Evolutionary conservation across 2,113 vertebrate genomes (phyloP).

Genomic region (Corythoichthys intestinalis): DNA sequence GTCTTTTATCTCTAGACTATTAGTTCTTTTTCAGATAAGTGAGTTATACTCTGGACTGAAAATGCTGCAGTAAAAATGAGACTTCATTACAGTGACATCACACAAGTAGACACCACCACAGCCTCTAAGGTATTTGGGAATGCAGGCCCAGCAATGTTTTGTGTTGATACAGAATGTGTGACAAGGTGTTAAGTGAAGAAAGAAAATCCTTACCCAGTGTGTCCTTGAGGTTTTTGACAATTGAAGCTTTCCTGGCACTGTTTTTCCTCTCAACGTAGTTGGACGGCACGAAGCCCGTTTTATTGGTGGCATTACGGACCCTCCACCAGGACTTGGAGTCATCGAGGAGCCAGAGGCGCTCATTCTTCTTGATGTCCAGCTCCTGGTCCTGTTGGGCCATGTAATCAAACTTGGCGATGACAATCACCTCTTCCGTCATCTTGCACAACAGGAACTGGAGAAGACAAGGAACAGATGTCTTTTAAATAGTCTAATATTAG

Average conservation of each 20-base stretch:
- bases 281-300: slow-evolving; percentile 88
- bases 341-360: slow-evolving; percentile 85
- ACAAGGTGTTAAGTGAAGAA: background rate
- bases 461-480: background rate
- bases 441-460: slow-evolving; percentile 71
- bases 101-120: background rate
- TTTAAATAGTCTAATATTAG: background rate
- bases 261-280: slow-evolving; percentile 92
- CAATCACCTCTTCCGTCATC: slow-evolving; percentile 91
- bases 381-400: slow-evolving; percentile 92
- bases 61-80: background rate
- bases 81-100: background rate
- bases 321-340: slow-evolving; percentile 93
- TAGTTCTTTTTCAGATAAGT: background rate
- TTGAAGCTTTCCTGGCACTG: slow-evolving; percentile 86
- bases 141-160: background rate
- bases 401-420: slow-evolving; percentile 91
- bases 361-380: slow-evolving; percentile 90
- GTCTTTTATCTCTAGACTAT: background rate
- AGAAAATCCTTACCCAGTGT: slow-evolving; percentile 76
- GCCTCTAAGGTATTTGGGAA: background rate
- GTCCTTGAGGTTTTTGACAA: slow-evolving; percentile 90
- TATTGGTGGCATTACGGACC: slow-evolving; percentile 86
- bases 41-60: background rate
- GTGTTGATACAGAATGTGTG: background rate